Evolutionary conservation across 2,113 vertebrate species (phyloP), one percentile per base, ranked within the genome.

Genomic region (Numida meleagris): DNA sequence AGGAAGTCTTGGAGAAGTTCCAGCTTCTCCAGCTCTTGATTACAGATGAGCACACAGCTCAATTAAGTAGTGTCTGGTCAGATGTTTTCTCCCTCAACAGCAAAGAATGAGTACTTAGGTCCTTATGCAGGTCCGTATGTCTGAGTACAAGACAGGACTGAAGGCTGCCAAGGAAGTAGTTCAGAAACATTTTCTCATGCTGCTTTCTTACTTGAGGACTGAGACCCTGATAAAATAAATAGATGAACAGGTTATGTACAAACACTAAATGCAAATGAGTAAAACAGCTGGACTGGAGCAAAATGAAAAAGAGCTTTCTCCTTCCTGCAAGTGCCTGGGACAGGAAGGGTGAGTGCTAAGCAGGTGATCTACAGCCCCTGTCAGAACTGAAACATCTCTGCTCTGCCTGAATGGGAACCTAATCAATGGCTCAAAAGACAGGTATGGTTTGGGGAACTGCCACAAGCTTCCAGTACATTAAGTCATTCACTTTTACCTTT

Each of bases 1-100:
- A 71, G 36, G 25, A 79, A 75, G 25, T 34, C 46, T 34, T 45
- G 63, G 46, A 88, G 42, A 95, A 68, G 8, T 55, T 57, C 18
- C 62, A 94, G 33, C 27, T 92, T 88, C 83, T 88, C 48, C 3
- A 20, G 21, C 29, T 88, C 38, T 46, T 61, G 29, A 61, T 88
- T 50, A 72, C 29, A 82, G 18, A 65, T 42, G 24, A 68, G 75
- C 46, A 46, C 85, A 51, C 13, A 86, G 24, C 34, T 25, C 29
- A 57, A 33, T 33, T 57, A 57, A 57, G 55, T 31, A 58, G 57
- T 33, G 8, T 58, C 57, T 78, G 17, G 23, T 40, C 38, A 48
- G 38, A 46, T 48, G n/a, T n/a, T 75, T 42, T 66, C 66, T 85
- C 82, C 27, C 42, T 63, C 27, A 61, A 40, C 4, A 90, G 36